These are phyloP conservation scores for Argyresthia goedartella DNA, from an alignment of 2,888 invertebrate species.

Conservation along the genomic window DNA sequence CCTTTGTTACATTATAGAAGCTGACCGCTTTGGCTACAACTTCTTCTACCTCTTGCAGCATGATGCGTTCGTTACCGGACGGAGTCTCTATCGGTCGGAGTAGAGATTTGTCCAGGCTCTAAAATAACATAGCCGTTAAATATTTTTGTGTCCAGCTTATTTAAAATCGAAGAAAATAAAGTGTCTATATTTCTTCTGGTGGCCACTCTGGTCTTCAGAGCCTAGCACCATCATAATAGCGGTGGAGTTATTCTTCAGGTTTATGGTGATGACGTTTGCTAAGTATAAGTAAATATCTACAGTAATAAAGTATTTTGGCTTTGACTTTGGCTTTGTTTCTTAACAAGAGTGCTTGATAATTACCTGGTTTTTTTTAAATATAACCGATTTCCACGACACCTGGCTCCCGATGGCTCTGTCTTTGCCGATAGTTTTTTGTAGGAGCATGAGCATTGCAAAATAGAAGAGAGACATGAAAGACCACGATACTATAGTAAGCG, in stretches of 20 bases:
- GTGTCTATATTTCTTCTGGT: too few species aligned
- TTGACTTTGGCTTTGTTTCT: too few species aligned
- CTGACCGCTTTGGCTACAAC: conserved; percentile 47
- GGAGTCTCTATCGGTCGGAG: conserved; percentile 27
- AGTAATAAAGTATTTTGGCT: too few species aligned
- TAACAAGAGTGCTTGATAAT: too few species aligned
- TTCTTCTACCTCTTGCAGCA: conserved; percentile 49
- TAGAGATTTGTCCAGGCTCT: conserved; percentile 24
- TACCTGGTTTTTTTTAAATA: conserved; percentile 42
- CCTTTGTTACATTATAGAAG: conserved; percentile 46
- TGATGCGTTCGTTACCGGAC: conserved; percentile 27
- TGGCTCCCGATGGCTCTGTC: conserved; percentile 45
- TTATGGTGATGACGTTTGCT: too few species aligned
- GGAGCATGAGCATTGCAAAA: conserved; percentile 39
- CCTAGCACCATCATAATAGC: too few species aligned
- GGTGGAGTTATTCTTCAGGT: too few species aligned
- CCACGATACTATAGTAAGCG: conserved; percentile 28
- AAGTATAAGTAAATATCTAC: too few species aligned
- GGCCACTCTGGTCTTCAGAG: too few species aligned
- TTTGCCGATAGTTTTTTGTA: conserved; percentile 43
- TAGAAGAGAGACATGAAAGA: conserved; percentile 32
- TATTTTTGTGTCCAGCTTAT: neutral
- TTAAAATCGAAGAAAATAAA: neutral
- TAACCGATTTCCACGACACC: conserved; percentile 46
- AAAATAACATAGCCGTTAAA: conserved; percentile 2